These are phyloP conservation scores for Dicyrtomina minuta DNA, from an alignment of 2,888 invertebrate species.

Conservation along the genomic window DNA sequence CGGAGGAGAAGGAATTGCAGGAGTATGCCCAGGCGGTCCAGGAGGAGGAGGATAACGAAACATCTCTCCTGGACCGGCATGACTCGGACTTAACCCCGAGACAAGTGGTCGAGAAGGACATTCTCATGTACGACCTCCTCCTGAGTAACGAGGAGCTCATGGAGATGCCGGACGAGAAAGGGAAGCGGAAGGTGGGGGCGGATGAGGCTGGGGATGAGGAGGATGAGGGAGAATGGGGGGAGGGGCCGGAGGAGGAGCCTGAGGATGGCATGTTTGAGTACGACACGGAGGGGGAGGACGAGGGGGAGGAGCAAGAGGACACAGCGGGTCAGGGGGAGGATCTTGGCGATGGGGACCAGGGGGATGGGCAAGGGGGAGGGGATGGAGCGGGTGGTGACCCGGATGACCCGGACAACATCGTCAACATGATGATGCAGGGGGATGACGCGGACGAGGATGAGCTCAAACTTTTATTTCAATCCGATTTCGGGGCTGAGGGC, in stretches of 20 bases:
- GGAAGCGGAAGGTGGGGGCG: neutral
- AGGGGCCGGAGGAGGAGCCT: neutral
- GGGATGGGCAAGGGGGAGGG: neutral
- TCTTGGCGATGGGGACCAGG: neutral
- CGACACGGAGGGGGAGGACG: too few species aligned
- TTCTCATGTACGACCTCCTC: conserved; percentile 37
- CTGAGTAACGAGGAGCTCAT: conserved; percentile 31
- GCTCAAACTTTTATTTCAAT: conserved; percentile 42
- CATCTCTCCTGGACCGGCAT: conserved; percentile 29
- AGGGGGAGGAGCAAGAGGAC: neutral
- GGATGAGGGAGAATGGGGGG: conserved; percentile 1
- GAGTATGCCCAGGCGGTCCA: neutral
- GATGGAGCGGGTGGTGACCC: neutral
- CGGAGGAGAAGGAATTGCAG: neutral
- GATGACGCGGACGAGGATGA: conserved; percentile 47
- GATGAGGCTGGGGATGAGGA: conserved; percentile 15
- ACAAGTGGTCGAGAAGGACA: conserved; percentile 40
- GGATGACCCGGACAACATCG: conserved; percentile 32
- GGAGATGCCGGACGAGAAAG: conserved; percentile 16
- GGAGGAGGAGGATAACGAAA: conserved; percentile 25
- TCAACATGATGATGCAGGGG: conserved; percentile 29
- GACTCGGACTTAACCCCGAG: conserved; percentile 32
- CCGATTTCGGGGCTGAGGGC: conserved; percentile 15
- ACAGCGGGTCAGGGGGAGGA: neutral
- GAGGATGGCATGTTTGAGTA: conserved; percentile 6